These are phyloP conservation scores for Eulemur coronatus DNA, from an alignment of 2,797 vertebrate genomes.

Conservation along the genomic window DNA sequence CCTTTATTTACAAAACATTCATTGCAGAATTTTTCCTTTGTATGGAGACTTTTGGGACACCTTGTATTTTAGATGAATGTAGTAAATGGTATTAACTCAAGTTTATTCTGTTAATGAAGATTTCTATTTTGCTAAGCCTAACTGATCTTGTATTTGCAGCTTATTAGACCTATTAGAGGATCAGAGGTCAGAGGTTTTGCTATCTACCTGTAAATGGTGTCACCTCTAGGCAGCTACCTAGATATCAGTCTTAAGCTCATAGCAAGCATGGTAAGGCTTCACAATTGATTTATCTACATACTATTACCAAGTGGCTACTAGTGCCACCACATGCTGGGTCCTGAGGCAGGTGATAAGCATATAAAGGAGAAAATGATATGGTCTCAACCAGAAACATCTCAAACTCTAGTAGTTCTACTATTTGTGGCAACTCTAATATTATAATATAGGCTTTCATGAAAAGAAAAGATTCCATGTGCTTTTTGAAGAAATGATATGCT, in stretches of 20 bases:
- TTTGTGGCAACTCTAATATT: background rate
- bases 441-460: background rate
- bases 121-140: background rate
- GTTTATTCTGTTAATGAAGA: background rate
- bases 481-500: background rate
- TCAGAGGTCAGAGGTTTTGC: background rate
- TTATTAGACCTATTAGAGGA: background rate
- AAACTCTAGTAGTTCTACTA: background rate
- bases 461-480: background rate
- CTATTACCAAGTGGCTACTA: background rate
- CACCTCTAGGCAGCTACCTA: background rate
- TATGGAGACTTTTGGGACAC: too few species aligned
- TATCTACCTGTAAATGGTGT: background rate
- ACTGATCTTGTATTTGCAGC: background rate
- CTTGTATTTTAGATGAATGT: background rate
- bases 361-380: background rate
- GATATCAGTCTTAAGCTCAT: background rate
- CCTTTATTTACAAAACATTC: too few species aligned
- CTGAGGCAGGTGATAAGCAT: background rate
- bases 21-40: too few species aligned
- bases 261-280: background rate
- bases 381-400: background rate
- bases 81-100: background rate
- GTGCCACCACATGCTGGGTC: background rate
- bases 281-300: background rate